Conservation (phyloP, 2,797 vertebrate genomes). For the Petrocephalus sullivani region DNA sequence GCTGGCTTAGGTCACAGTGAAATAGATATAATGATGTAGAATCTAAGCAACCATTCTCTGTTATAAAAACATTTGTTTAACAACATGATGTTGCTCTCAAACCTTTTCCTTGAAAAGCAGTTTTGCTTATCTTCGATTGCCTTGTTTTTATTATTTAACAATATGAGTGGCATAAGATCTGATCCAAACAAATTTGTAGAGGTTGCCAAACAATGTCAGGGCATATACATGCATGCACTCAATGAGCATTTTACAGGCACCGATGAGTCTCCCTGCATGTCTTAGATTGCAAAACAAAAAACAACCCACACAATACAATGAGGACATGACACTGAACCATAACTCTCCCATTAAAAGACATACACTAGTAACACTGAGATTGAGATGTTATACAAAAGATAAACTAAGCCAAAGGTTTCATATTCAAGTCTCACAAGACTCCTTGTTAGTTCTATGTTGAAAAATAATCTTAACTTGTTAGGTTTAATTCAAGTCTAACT, state of each 20-base stretch:
- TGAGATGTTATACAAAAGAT: neutral
- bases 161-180: neutral
- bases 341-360: neutral
- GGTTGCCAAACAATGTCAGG: neutral
- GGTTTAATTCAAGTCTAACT: neutral
- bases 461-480: neutral
- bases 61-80: slow-evolving; percentile 5
- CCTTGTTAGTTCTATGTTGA: neutral
- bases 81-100: slow-evolving; percentile 12
- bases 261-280: neutral
- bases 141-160: neutral
- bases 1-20: neutral
- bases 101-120: neutral
- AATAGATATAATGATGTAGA: neutral
- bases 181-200: neutral
- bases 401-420: neutral
- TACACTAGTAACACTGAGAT: neutral
- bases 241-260: neutral
- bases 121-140: slow-evolving; percentile 21
- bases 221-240: neutral
- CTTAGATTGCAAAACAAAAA: neutral
- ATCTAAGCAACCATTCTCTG: slow-evolving; percentile 32
- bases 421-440: neutral
- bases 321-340: neutral
- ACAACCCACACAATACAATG: neutral